These are phyloP conservation scores for Eledone cirrhosa DNA, from an alignment of 2,888 invertebrate genomes.

Conservation along the genomic window DNA sequence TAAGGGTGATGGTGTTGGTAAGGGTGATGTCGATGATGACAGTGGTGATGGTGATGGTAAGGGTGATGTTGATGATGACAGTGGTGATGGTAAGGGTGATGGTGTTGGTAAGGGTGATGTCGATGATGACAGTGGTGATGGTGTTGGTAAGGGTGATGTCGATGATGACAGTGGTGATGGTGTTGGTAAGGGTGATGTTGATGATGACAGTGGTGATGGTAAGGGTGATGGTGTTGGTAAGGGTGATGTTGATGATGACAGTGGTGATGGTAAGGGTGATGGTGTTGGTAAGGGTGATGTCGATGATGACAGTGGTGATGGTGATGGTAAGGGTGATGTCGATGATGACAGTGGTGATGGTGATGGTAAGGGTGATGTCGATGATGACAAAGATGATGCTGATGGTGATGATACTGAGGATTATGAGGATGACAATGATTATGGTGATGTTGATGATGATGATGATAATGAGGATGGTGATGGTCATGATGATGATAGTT, in stretches of 20 bases:
- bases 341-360: neutral
- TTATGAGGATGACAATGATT: neutral
- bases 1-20: neutral
- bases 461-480: neutral
- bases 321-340: neutral
- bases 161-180: no score
- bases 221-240: neutral
- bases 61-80: neutral
- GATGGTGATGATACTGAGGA: neutral
- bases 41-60: neutral
- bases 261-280: neutral
- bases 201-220: neutral
- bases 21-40: neutral
- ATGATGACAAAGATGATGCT: neutral
- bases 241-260: neutral
- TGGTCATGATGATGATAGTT: neutral
- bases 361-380: neutral
- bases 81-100: no score
- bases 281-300: neutral
- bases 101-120: no score
- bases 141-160: no score
- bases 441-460: neutral
- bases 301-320: neutral
- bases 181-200: neutral
- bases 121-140: no score